Conservation (phyloP, 2,888 invertebrate genomes). For the Cartodere bifasciata region DNA sequence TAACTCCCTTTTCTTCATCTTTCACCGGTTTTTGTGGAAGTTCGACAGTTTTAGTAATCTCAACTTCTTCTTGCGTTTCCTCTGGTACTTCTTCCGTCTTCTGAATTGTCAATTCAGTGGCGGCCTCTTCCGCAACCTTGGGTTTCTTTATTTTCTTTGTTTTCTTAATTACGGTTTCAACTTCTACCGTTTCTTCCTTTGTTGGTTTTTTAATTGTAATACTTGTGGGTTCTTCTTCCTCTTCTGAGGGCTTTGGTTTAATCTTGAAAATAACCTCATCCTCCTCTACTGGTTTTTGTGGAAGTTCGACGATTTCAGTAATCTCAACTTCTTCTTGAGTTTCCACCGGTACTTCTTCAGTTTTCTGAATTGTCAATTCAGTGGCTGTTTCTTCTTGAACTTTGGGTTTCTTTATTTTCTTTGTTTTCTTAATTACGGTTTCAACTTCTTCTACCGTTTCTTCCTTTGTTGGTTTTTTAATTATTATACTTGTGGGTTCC, state of each 20-base stretch:
- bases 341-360: constrained; percentile 40
- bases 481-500: constrained; percentile 38
- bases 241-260: constrained; percentile 13
- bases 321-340: constrained; percentile 38
- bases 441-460: constrained; percentile 35
- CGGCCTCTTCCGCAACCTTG: constrained; percentile 15
- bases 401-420: constrained; percentile 14
- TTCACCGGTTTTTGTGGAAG: constrained; percentile 16
- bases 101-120: constrained; percentile 17
- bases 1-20: constrained; percentile 17
- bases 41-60: constrained; percentile 10
- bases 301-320: constrained; percentile 50
- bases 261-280: constrained; percentile 9
- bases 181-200: constrained; percentile 15
- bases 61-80: constrained; percentile 24
- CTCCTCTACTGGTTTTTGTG: constrained; percentile 12
- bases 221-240: constrained; percentile 23
- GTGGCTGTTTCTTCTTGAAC: constrained; percentile 30
- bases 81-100: constrained; percentile 14
- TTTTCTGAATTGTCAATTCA: constrained; percentile 26
- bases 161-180: constrained; percentile 11
- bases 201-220: constrained; percentile 12
- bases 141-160: constrained; percentile 15
- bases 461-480: constrained; percentile 33
- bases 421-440: constrained; percentile 34